Evolutionary conservation across 92 coral and sea anemone genomes (phyloP).

Genomic region (Palythoa heliodiscus): DNA sequence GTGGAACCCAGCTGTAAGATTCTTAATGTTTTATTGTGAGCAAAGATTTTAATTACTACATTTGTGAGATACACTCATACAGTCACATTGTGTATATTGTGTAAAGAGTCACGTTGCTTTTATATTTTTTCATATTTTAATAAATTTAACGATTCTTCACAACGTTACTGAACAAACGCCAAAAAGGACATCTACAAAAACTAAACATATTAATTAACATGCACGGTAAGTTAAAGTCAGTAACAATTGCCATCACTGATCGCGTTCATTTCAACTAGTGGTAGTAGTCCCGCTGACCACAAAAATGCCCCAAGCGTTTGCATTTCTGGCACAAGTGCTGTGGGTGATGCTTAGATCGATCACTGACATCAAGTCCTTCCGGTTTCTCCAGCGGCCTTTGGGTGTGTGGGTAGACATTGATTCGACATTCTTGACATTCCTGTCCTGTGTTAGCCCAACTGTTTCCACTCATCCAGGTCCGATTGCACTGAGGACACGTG

Average conservation of each 20-base stretch:
- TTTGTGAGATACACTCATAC: no score
- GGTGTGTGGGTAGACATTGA: conserved; percentile 68
- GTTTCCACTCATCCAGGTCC: conserved; percentile 81
- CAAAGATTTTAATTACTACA: no score
- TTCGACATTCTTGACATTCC: conserved; percentile 61
- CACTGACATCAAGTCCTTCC: conserved; percentile 71
- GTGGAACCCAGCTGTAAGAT: no score
- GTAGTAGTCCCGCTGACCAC: conserved; percentile 48
- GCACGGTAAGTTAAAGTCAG: no score
- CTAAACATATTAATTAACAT: no score
- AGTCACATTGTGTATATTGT: no score
- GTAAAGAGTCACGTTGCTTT: no score
- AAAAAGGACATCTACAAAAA: no score
- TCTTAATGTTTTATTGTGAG: no score
- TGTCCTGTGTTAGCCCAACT: conserved; percentile 86
- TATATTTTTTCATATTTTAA: no score
- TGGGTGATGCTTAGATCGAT: conserved; percentile 59
- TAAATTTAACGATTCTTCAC: no score
- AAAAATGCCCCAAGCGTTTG: conserved; percentile 67
- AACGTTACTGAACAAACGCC: no score
- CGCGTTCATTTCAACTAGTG: background rate
- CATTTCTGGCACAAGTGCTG: conserved; percentile 83
- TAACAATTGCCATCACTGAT: background rate
- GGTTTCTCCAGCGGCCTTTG: conserved; percentile 81
- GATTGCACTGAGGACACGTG: conserved; percentile 65